Conservation (phyloP, 2,888 invertebrate species). For the Chesias legatella region DNA sequence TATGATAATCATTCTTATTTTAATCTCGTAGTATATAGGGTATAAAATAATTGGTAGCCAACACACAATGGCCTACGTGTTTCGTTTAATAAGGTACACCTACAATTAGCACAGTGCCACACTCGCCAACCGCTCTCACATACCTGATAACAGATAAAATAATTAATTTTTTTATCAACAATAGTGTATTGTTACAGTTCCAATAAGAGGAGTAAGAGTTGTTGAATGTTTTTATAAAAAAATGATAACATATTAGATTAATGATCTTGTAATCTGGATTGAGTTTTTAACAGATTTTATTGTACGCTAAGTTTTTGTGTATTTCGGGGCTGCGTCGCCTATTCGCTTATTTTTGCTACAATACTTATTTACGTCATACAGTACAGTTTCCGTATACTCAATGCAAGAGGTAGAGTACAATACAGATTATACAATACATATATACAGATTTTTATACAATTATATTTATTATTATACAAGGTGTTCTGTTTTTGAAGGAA, state of each 20-base stretch:
- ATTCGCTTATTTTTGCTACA: slow-evolving; percentile 73
- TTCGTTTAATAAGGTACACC: slow-evolving; percentile 47
- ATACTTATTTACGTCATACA: slow-evolving; percentile 65
- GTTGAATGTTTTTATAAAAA: slow-evolving; percentile 78
- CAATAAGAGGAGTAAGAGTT: slow-evolving; percentile 78
- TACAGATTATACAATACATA: slow-evolving; percentile 62
- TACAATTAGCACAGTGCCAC: slow-evolving; percentile 64
- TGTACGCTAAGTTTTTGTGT: slow-evolving; percentile 54
- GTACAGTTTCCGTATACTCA: slow-evolving; percentile 44
- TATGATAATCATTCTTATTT: slow-evolving; percentile 42
- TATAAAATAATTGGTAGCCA: slow-evolving; percentile 77
- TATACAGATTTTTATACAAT: slow-evolving; percentile 57
- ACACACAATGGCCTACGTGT: slow-evolving; percentile 68
- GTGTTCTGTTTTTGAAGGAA: slow-evolving; percentile 47
- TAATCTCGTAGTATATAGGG: slow-evolving; percentile 34
- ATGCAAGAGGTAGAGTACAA: slow-evolving; percentile 51
- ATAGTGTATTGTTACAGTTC: slow-evolving; percentile 78
- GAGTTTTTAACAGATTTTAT: slow-evolving; percentile 76
- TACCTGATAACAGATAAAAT: slow-evolving; percentile 32
- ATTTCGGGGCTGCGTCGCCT: slow-evolving; percentile 53
- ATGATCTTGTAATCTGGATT: slow-evolving; percentile 81
- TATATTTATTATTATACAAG: slow-evolving; percentile 56
- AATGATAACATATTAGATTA: slow-evolving; percentile 73
- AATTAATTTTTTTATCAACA: slow-evolving; percentile 61
- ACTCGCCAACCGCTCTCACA: slow-evolving; percentile 75